Percentiles rank a stretch among this genome's conserved stretches.
These are phyloP conservation scores for Chironex yamaguchii DNA, from an alignment of 30 jellyfish, hydroid and myxozoan species.

Conservation along the genomic window DNA sequence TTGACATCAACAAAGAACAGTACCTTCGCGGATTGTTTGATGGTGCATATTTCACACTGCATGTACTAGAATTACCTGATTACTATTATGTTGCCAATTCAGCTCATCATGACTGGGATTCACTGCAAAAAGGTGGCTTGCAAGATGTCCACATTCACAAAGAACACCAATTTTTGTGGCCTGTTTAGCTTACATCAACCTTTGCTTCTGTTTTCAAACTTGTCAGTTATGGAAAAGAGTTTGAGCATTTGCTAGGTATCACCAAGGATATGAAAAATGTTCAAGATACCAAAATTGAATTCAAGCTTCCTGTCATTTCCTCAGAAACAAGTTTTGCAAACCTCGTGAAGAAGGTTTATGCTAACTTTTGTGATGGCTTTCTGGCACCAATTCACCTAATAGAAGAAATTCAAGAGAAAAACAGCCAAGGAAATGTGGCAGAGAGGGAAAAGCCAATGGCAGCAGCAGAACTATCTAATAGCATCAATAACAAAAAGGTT, in stretches of 20 bases:
- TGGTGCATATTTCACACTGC: constrained; percentile 11
- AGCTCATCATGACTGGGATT: constrained; percentile 21
- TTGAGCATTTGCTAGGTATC: neutral
- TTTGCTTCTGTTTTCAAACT: constrained; percentile 8
- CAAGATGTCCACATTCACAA: constrained; percentile 13
- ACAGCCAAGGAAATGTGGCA: neutral
- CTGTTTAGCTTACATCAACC: neutral
- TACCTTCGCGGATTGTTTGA: constrained; percentile 17
- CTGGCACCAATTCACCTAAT: constrained; percentile 1
- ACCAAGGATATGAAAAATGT: neutral
- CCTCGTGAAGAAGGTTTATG: neutral
- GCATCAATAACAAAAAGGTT: neutral
- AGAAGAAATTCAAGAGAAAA: constrained; percentile 13
- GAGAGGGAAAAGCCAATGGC: constrained; percentile 8
- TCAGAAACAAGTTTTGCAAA: constrained; percentile 17
- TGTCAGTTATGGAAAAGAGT: constrained; percentile 30
- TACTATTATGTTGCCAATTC: neutral
- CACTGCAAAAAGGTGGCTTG: constrained; percentile 23
- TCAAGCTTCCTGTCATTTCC: neutral
- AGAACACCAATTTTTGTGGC: neutral
- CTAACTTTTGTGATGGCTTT: neutral
- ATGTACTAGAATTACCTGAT: neutral
- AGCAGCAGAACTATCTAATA: constrained; percentile 18
- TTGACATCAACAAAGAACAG: neutral
- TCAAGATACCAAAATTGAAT: neutral